Conservation (phyloP, 53 echinoderm and acorn worm genomes). For the Luidia sarsii region DNA sequence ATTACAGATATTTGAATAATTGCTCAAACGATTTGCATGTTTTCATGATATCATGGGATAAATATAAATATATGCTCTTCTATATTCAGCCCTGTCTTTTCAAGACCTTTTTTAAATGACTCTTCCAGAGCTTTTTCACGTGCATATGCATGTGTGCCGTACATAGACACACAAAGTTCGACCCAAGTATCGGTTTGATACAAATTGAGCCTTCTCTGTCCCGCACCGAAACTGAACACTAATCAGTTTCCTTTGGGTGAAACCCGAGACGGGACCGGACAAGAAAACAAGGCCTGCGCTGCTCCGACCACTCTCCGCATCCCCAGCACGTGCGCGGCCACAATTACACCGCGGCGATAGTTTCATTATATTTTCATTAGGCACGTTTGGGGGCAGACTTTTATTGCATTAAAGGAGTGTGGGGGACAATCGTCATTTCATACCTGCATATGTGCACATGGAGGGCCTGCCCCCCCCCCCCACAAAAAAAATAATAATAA, state of each 20-base stretch:
- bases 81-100: too few species aligned
- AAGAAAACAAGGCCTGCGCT: neutral
- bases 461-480: neutral
- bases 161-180: too few species aligned
- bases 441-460: constrained; percentile 12
- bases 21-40: too few species aligned
- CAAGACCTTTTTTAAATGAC: too few species aligned
- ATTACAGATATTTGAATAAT: too few species aligned
- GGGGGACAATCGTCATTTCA: constrained; percentile 30
- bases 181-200: too few species aligned
- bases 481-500: neutral
- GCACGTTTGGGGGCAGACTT: constrained; percentile 38
- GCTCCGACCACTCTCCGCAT: neutral
- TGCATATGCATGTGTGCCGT: too few species aligned
- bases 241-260: constrained; percentile 5
- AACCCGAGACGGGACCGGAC: neutral
- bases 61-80: too few species aligned
- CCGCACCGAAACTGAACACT: neutral
- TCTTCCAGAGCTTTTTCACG: too few species aligned
- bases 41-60: too few species aligned
- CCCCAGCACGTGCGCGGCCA: neutral
- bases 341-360: constrained; percentile 14
- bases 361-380: constrained; percentile 54
- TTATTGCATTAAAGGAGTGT: constrained; percentile 37
- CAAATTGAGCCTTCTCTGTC: too few species aligned